These are phyloP conservation scores for Rhabdornis inornatus DNA, from an alignment of 2,113 vertebrate species.

Conservation along the genomic window DNA sequence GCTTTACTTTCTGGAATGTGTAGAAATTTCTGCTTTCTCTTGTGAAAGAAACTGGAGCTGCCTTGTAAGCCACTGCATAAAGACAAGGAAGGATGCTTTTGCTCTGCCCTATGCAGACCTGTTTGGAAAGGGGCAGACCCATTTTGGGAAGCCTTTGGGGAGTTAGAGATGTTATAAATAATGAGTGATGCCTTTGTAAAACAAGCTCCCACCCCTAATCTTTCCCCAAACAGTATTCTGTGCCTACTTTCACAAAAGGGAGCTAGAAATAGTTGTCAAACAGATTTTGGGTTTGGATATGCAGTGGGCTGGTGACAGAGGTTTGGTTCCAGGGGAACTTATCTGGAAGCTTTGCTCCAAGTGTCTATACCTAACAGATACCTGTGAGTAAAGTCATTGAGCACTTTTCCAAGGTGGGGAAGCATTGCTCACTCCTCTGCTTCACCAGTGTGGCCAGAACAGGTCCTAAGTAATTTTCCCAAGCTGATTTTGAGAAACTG, in stretches of 20 bases:
- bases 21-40: not conserved
- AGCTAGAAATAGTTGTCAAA: not conserved
- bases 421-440: not conserved
- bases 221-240: not conserved
- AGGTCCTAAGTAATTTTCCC: not conserved
- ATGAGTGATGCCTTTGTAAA: not conserved
- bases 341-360: not conserved
- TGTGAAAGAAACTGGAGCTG: not conserved
- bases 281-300: not conserved
- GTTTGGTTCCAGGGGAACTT: not conserved
- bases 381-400: not conserved
- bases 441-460: not conserved
- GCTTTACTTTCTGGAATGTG: not conserved
- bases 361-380: not conserved
- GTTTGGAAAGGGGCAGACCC: not conserved
- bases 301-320: not conserved
- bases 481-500: not conserved
- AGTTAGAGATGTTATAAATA: not conserved
- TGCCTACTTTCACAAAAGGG: not conserved
- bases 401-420: fast-evolving
- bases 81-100: not conserved
- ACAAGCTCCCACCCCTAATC: not conserved
- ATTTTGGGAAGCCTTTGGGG: not conserved
- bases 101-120: not conserved
- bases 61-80: not conserved